Evolutionary conservation across 2,113 vertebrate genomes (phyloP).

Genomic region (Sitta europaea): DNA sequence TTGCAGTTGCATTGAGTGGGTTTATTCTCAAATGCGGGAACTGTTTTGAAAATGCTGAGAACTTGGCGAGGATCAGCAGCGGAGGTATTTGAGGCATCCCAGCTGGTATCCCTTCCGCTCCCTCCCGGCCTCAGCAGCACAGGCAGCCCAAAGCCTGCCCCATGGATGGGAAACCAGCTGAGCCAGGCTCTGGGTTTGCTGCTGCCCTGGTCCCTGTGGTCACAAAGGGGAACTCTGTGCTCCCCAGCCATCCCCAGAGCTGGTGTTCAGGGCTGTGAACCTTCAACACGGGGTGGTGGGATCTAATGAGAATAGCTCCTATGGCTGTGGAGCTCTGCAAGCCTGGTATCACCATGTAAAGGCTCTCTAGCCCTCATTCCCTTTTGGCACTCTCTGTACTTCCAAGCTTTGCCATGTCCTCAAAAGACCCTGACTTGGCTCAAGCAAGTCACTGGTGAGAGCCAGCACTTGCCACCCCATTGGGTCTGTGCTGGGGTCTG

Average conservation of each 20-base stretch:
- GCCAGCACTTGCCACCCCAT: rapidly evolving
- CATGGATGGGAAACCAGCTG: background rate
- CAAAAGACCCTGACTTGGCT: background rate
- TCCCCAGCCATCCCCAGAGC: background rate
- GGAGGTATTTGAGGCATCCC: background rate
- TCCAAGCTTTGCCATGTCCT: background rate
- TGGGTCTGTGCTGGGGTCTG: background rate
- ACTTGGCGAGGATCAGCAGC: background rate
- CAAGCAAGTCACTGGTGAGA: background rate
- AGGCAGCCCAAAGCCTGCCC: background rate
- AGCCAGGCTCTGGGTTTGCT: background rate
- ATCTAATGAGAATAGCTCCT: background rate
- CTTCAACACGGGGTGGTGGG: rapidly evolving
- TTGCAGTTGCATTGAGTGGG: background rate
- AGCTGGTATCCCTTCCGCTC: background rate
- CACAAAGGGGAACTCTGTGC: background rate
- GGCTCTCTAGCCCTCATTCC: background rate
- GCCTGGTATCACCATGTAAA: background rate
- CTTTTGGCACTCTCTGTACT: background rate
- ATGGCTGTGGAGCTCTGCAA: background rate
- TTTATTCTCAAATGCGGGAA: background rate
- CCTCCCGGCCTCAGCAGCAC: rapidly evolving
- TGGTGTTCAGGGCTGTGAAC: background rate
- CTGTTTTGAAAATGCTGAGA: conserved; percentile 20
- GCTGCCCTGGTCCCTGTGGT: background rate